These are phyloP conservation scores for Rynchops niger DNA, from an alignment of 2,113 vertebrate species.

Conservation along the genomic window DNA sequence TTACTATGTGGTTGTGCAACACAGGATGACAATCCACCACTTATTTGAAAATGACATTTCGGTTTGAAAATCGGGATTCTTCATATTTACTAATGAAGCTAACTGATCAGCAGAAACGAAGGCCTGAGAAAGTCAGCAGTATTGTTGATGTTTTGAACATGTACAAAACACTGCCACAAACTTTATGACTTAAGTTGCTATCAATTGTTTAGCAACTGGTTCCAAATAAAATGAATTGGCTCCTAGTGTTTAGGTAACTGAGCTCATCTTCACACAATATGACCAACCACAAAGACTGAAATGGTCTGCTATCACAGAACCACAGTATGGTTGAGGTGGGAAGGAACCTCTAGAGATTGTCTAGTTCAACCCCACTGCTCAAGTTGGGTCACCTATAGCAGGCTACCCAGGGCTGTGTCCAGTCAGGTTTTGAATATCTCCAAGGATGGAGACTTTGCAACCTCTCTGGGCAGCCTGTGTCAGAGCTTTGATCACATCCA, in stretches of 20 bases:
- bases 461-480: not conserved
- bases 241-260: not conserved
- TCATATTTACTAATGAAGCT: not conserved
- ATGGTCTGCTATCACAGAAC: not conserved
- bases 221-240: not conserved
- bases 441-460: not conserved
- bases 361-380: no score
- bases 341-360: not conserved
- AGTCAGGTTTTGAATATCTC: not conserved
- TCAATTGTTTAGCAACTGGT: not conserved
- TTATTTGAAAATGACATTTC: not conserved
- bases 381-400: not conserved
- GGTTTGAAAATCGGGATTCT: not conserved
- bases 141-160: not conserved
- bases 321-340: not conserved
- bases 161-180: not conserved
- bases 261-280: not conserved
- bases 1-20: not conserved
- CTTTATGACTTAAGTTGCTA: not conserved
- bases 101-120: not conserved
- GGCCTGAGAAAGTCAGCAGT: not conserved
- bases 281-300: not conserved
- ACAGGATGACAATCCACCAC: not conserved
- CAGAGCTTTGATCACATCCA: not conserved
- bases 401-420: not conserved